These are phyloP conservation scores for Rotaria macrura DNA, from an alignment of 2,888 invertebrate species.

Conservation along the genomic window DNA sequence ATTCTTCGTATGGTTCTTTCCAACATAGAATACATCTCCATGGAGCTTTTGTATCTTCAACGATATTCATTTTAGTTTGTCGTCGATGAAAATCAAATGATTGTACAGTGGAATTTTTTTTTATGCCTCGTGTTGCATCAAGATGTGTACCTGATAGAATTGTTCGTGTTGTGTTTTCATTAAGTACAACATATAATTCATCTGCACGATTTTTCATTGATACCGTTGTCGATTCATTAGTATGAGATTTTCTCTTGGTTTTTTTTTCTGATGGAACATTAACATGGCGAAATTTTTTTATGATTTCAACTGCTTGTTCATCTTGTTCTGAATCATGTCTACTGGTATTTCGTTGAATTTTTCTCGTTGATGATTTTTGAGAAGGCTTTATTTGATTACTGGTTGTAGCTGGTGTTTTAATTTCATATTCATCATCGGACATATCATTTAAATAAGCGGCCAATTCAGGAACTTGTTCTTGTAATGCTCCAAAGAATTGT, in stretches of 20 bases:
- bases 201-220: not conserved
- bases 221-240: not conserved
- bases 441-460: not conserved
- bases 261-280: not conserved
- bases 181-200: not conserved
- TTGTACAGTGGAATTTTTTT: not conserved
- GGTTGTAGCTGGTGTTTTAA: too few relatives aligned
- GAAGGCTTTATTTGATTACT: not conserved
- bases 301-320: not conserved
- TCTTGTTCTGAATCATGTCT: not conserved
- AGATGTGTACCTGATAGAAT: not conserved
- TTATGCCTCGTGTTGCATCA: not conserved
- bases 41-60: not conserved
- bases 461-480: constrained; percentile 2
- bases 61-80: not conserved
- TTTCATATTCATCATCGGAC: not conserved
- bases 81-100: not conserved
- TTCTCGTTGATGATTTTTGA: not conserved
- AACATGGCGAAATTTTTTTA: constrained; percentile 18
- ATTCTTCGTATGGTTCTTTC: not conserved
- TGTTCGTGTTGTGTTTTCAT: not conserved
- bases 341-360: not conserved
- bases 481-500: not conserved
- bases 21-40: constrained; percentile 2
- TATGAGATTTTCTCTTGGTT: not conserved